Base-by-base conservation (phyloP, 1,140 invertebrate genomes). In the Lordiphosa clarofinis region DNA sequence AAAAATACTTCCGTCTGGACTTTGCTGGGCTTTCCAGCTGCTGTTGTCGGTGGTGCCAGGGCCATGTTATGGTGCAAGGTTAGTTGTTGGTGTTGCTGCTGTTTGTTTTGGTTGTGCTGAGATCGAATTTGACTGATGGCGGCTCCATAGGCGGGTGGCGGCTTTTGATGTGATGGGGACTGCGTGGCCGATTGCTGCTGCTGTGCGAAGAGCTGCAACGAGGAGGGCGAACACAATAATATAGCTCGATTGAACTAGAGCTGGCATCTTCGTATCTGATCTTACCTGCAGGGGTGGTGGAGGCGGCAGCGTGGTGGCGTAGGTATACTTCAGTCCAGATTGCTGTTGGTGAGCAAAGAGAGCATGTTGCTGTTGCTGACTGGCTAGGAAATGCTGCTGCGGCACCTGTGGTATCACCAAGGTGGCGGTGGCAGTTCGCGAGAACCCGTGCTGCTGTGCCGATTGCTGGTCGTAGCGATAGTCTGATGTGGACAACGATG, bases 101-200 rank as follows among this genome's bases (percentile, higher is more conserved):
- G 84, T 47, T 87, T 88, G 48, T 87, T 88, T 86, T 88, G 87
- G 84, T 87, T 87, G 69, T 88, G 73, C 78, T 88, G 87, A 88
- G 87, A 88, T 88, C 87, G 64, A 57, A 88, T 86, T 87, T 88
- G 87, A 87, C 86, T 88, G 72, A 88, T 88, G 66, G 87, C 87
- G 48, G 87, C 73, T 60, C 87, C 87, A 61, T 88, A 88, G 46
- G 87, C 87, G 47, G 87, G 87, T 50, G 87, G 87, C 52, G 87
- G 87, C 66, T 88, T 88, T 49, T 86, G 86, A 52, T 88, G 87
- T 36, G 82, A 65, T 56, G 87, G 87, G 39, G 81, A 64, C 59
- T 72, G 69, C 47, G 66, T 47, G 42, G 63, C 35, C 35, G 59
- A 42, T 37, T 66, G 42, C 56, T 87, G 74, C 11, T 62, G 64